phyloP scores from a whole-genome alignment of 2,888 invertebrate genomes.

The Chrysopilus asiliformis region DNA sequence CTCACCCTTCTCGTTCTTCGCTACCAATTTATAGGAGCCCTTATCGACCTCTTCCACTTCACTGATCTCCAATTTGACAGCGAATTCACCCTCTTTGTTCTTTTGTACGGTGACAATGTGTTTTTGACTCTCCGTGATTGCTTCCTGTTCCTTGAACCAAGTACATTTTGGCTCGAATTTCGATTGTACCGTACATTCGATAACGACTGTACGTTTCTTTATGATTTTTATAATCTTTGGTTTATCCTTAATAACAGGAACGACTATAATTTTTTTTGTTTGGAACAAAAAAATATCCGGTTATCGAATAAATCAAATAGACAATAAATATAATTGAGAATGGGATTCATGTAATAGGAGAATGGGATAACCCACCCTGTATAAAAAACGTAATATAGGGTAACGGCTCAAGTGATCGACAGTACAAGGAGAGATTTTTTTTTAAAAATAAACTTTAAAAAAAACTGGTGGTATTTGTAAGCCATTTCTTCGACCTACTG shows the following conservation, averaged over 20 bases:
- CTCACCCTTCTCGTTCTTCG: slow-evolving; percentile 87
- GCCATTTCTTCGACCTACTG: too few species aligned
- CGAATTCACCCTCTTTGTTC: slow-evolving; percentile 65
- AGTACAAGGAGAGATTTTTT: too few species aligned
- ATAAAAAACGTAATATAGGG: too few species aligned
- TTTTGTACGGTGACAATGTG: slow-evolving; percentile 30
- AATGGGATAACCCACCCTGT: too few species aligned
- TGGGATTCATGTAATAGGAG: too few species aligned
- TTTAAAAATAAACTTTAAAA: too few species aligned
- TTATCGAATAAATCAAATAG: too few species aligned
- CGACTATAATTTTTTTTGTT: slow-evolving; percentile 43
- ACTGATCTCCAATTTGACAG: slow-evolving; percentile 79
- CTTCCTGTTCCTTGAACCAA: slow-evolving; percentile 80
- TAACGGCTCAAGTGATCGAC: too few species aligned
- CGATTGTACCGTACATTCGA: slow-evolving; percentile 87
- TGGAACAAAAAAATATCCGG: not conserved
- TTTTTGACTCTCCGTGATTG: slow-evolving; percentile 51
- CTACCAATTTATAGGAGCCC: slow-evolving; percentile 79
- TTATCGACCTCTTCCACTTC: slow-evolving; percentile 69
- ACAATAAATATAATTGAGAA: too few species aligned
- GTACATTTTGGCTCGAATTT: slow-evolving; percentile 86
- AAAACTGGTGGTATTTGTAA: too few species aligned
- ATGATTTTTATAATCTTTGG: slow-evolving; percentile 83
- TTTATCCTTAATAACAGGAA: slow-evolving; percentile 86
- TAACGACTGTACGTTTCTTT: slow-evolving; percentile 82